phyloP scores from a whole-genome alignment of 2,888 invertebrate species.

The Megastigmus dorsalis region DNA sequence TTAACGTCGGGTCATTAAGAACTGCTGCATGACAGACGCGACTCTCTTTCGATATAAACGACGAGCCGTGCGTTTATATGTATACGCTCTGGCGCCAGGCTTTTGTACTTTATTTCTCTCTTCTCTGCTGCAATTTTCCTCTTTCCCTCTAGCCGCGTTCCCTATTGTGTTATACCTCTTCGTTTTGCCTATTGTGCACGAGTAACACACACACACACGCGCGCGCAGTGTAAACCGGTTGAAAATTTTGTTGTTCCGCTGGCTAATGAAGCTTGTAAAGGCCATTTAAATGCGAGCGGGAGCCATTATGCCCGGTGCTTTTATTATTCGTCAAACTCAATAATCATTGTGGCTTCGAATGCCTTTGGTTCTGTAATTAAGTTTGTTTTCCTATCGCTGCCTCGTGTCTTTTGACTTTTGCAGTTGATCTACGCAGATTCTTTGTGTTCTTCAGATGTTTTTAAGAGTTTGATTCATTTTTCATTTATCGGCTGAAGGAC shows the following conservation, averaged over 20 bases:
- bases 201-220: too few species aligned
- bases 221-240: slow-evolving; percentile 6
- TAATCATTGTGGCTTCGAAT: too few species aligned
- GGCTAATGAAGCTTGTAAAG: background rate
- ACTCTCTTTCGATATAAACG: background rate
- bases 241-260: slow-evolving; percentile 20
- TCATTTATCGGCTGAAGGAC: too few species aligned
- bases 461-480: too few species aligned
- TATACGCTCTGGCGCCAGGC: background rate
- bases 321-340: too few species aligned
- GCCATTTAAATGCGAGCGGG: background rate
- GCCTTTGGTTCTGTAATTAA: too few species aligned
- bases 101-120: background rate
- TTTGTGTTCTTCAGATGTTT: too few species aligned
- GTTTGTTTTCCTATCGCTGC: too few species aligned
- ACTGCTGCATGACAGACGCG: background rate
- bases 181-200: slow-evolving; percentile 1
- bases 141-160: background rate
- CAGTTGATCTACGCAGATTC: too few species aligned
- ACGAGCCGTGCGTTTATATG: background rate
- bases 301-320: too few species aligned
- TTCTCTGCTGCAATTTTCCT: background rate
- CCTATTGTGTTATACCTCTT: background rate
- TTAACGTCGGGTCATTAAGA: slow-evolving; percentile 56
- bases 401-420: too few species aligned